Conservation (phyloP, 2,888 invertebrate genomes). For the Pseudoips prasinana region DNA sequence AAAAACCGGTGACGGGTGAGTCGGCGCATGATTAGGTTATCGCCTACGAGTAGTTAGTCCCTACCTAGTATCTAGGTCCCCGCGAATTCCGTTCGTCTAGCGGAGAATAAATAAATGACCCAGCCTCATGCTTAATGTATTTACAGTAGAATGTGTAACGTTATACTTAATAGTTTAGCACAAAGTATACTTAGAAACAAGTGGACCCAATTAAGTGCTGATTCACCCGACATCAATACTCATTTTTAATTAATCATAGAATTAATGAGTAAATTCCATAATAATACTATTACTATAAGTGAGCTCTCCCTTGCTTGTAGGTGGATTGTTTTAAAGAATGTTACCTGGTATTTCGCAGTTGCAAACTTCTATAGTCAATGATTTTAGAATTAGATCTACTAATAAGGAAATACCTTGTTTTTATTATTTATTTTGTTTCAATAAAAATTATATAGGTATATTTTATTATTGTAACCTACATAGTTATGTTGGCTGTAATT, state of each 20-base stretch:
- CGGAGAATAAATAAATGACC: no score
- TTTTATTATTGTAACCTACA: constrained; percentile 81
- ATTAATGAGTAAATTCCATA: constrained; percentile 78
- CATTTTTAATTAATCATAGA: constrained; percentile 74
- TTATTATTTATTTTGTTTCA: constrained; percentile 81
- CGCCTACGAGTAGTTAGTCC: constrained; percentile 9
- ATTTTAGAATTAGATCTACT: constrained; percentile 72
- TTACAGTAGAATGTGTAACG: constrained; percentile 26
- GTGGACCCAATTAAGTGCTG: constrained; percentile 33
- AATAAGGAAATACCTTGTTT: constrained; percentile 77
- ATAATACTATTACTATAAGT: constrained; percentile 73
- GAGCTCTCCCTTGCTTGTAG: constrained; percentile 78
- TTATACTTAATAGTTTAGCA: constrained; percentile 19
- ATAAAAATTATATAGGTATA: constrained; percentile 80
- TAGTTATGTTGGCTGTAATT: constrained; percentile 82
- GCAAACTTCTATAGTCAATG: constrained; percentile 76
- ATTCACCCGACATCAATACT: constrained; percentile 58
- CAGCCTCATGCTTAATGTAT: constrained; percentile 18
- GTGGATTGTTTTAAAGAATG: constrained; percentile 69
- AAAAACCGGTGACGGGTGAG: constrained; percentile 52
- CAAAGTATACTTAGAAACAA: constrained; percentile 13
- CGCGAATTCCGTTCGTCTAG: constrained; percentile 5
- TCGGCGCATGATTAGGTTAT: constrained; percentile 37
- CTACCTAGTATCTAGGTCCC: constrained; percentile 22
- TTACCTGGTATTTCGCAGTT: constrained; percentile 72